A percentile compares a stretch with the other conserved stretches of the same genome.
phyloP scores from a whole-genome alignment of 2,113 vertebrate genomes.

The Charina bottae region DNA sequence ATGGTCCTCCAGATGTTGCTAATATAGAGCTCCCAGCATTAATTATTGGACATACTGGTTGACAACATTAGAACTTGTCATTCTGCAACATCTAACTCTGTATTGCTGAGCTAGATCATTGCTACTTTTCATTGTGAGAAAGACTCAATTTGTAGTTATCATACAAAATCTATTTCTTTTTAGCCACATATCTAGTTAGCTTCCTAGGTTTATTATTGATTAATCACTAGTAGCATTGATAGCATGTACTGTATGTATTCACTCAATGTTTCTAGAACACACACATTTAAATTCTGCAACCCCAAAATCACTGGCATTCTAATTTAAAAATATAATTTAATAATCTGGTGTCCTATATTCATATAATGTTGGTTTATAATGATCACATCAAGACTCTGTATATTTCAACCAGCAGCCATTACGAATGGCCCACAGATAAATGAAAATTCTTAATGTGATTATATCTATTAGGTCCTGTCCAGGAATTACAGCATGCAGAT shows the following conservation, averaged over 20 bases:
- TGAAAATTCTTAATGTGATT: not conserved
- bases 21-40: not conserved
- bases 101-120: not conserved
- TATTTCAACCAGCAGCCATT: not conserved
- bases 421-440: not conserved
- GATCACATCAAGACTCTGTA: not conserved
- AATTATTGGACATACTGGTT: not conserved
- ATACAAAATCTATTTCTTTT: not conserved
- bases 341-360: not conserved
- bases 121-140: not conserved
- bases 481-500: not conserved
- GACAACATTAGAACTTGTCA: not conserved
- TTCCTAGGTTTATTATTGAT: not conserved
- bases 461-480: not conserved
- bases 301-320: not conserved
- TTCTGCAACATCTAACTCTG: not conserved
- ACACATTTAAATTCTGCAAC: not conserved
- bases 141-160: not conserved
- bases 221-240: not conserved
- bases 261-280: not conserved
- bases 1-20: not conserved
- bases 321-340: not conserved
- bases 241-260: not conserved
- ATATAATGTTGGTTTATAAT: not conserved
- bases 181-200: accelerated